A percentile compares a stretch with the other conserved stretches of the same genome.
These are phyloP conservation scores for Piaya cayana DNA, from an alignment of 2,113 vertebrate genomes.

Conservation along the genomic window DNA sequence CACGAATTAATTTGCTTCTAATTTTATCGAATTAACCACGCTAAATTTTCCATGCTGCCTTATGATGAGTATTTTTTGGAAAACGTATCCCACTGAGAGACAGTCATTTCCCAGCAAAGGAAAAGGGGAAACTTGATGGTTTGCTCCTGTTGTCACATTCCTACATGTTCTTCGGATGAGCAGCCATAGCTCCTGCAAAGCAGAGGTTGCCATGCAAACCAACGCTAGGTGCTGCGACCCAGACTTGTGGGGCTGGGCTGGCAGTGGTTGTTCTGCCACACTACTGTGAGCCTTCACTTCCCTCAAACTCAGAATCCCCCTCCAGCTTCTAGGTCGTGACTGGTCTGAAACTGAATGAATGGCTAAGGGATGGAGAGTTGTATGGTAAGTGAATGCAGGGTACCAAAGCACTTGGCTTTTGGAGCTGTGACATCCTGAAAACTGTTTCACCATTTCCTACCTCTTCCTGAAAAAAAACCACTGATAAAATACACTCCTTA, in stretches of 20 bases:
- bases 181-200: not conserved
- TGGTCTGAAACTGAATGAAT: not conserved
- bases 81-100: not conserved
- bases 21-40: constrained; percentile 13
- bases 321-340: not conserved
- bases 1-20: constrained; percentile 9
- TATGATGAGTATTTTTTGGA: not conserved
- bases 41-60: constrained; percentile 1
- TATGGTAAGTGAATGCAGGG: not conserved
- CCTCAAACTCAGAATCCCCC: not conserved
- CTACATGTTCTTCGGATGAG: not conserved
- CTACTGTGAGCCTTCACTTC: not conserved
- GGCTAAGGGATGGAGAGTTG: accelerated
- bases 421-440: not conserved
- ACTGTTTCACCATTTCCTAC: not conserved
- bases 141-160: not conserved
- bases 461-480: not conserved
- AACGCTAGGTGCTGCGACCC: accelerated
- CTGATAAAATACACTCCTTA: not conserved
- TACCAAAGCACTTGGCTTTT: not conserved
- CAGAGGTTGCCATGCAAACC: not conserved
- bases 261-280: not conserved
- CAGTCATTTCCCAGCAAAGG: not conserved
- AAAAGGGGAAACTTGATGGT: not conserved
- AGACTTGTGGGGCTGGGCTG: accelerated